Evolutionary conservation across 1,140 invertebrate species (phyloP).

Genomic region (Drosophila kepulauana): DNA sequence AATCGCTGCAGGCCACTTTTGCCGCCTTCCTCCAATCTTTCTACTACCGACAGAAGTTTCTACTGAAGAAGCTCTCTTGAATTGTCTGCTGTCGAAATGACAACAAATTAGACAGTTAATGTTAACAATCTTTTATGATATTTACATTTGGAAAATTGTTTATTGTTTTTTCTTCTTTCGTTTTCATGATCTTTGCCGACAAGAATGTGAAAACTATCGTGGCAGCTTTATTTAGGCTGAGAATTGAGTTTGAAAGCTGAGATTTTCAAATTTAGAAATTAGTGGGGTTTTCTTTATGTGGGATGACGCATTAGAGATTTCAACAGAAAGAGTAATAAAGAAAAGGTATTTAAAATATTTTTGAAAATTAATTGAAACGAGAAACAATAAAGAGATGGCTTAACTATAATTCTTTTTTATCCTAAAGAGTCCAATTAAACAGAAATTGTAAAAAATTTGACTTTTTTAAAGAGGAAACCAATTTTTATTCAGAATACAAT

Average conservation of each 20-base stretch:
- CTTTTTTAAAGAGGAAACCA: too few species aligned
- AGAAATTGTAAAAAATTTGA: too few species aligned
- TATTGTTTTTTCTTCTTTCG: conserved; percentile 36
- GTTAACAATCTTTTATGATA: conserved; percentile 82
- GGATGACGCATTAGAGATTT: not conserved
- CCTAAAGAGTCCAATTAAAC: too few species aligned
- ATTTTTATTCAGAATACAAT: too few species aligned
- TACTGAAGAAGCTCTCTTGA: conserved; percentile 21
- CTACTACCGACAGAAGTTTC: not conserved
- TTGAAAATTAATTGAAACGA: too few species aligned
- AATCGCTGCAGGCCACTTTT: conserved; percentile 62
- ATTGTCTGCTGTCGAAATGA: conserved; percentile 69
- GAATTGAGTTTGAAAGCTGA: conserved; percentile 7
- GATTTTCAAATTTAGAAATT: not conserved
- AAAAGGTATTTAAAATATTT: too few species aligned
- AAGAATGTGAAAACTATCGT: conserved; percentile 21
- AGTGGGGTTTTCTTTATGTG: not conserved
- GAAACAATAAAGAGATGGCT: too few species aligned
- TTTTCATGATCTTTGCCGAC: not conserved
- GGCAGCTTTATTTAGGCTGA: not conserved
- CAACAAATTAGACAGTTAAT: conserved; percentile 83
- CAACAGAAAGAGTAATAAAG: not conserved
- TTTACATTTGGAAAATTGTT: conserved; percentile 77
- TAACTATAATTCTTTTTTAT: too few species aligned
- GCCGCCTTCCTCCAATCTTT: conserved; percentile 51